A percentile compares a stretch with the other conserved stretches of the same genome.
Evolutionary conservation across 1,140 invertebrate genomes (phyloP).

Genomic region (Oedothorax gibbosus): DNA sequence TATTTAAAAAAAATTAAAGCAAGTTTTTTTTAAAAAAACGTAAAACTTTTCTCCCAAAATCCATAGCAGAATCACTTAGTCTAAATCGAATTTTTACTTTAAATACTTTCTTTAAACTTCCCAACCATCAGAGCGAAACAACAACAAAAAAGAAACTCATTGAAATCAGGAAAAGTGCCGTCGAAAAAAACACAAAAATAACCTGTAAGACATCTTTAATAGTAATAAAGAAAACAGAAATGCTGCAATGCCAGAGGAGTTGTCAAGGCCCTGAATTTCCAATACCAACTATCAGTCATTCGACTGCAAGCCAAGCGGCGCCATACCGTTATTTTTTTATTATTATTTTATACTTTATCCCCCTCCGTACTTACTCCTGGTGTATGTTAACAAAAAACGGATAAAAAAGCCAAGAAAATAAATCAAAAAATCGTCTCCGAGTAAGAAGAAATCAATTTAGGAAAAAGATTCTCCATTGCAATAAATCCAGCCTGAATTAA

Average conservation of each 20-base stretch:
- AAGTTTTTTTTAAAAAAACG: no score
- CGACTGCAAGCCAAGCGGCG: slow-evolving; percentile 8
- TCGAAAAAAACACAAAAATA: neutral
- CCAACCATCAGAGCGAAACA: slow-evolving; percentile 1
- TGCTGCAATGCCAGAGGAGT: neutral
- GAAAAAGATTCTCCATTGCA: slow-evolving; percentile 48
- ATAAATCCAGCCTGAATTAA: slow-evolving; percentile 57
- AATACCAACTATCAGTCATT: slow-evolving; percentile 48
- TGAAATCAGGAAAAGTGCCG: slow-evolving; percentile 21
- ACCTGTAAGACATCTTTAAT: slow-evolving; percentile 22
- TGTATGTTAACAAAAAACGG: slow-evolving; percentile 51
- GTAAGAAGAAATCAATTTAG: slow-evolving; percentile 55
- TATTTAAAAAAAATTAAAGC: no score
- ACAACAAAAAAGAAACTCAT: neutral
- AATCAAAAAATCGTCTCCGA: slow-evolving; percentile 18
- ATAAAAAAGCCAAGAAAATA: neutral
- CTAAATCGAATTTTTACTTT: neutral
- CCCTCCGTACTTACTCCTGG: slow-evolving; percentile 38
- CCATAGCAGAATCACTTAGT: neutral
- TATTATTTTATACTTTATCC: neutral
- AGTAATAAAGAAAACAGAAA: slow-evolving; percentile 24
- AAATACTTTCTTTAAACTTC: neutral
- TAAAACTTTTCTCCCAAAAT: neutral
- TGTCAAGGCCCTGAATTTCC: slow-evolving; percentile 40
- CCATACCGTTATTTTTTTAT: slow-evolving; percentile 1